Evolutionary conservation across 2,797 vertebrate genomes (phyloP).

Genomic region (Spatula clypeata): DNA sequence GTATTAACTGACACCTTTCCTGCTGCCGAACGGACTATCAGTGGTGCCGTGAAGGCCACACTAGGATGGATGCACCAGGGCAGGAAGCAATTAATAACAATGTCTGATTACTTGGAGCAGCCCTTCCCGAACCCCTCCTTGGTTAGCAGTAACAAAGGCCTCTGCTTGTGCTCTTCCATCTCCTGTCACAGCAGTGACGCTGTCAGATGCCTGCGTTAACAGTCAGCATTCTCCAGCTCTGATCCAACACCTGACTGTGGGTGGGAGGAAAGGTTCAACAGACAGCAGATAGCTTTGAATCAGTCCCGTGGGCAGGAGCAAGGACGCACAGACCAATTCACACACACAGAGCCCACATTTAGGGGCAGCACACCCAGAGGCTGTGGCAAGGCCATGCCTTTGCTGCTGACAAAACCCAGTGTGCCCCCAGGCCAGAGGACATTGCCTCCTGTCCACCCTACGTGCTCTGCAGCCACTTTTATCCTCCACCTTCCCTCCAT

Average conservation of each 20-base stretch:
- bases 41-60: neutral
- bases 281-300: neutral
- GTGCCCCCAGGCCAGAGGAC: fast-evolving
- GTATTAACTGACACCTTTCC: neutral
- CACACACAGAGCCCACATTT: fast-evolving
- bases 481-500: neutral
- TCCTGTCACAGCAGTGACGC: neutral
- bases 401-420: neutral
- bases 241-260: neutral
- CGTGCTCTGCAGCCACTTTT: neutral
- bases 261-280: neutral
- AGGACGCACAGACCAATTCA: neutral
- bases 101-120: neutral
- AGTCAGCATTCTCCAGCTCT: neutral
- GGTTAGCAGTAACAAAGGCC: neutral
- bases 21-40: neutral
- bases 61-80: neutral
- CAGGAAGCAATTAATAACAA: conserved; percentile 46
- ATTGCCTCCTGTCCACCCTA: neutral
- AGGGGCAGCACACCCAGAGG: neutral
- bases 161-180: neutral
- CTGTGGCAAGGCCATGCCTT: fast-evolving
- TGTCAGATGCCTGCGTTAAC: neutral
- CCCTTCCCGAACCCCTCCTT: conserved; percentile 10
- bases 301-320: fast-evolving